phyloP scores from a whole-genome alignment of 2,888 invertebrate species.

The Melinopterus prodromus region DNA sequence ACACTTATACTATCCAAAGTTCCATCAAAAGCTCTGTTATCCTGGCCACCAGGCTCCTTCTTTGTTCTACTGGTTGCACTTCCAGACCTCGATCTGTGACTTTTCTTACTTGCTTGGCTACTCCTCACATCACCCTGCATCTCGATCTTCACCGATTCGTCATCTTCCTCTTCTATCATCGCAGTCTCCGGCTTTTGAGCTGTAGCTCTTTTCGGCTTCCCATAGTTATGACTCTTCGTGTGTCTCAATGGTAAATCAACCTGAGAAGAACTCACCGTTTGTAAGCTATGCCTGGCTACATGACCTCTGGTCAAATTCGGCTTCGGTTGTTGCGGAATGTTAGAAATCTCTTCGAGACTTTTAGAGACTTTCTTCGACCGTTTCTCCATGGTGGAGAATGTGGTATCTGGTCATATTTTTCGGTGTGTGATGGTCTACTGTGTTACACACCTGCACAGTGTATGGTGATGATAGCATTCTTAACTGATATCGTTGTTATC shows the following conservation, averaged over 20 bases:
- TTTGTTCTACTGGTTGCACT: conserved; percentile 28
- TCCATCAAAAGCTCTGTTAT: conserved; percentile 28
- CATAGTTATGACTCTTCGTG: conserved; percentile 45
- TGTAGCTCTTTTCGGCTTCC: conserved; percentile 36
- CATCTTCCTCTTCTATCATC: conserved; percentile 38
- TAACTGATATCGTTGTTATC: conserved; percentile 19
- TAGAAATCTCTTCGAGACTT: conserved; percentile 35
- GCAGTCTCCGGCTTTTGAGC: conserved; percentile 38
- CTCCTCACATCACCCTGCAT: conserved; percentile 24
- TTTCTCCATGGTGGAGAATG: neutral
- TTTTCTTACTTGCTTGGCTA: conserved; percentile 36
- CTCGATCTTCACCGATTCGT: conserved; percentile 19
- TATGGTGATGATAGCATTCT: neutral
- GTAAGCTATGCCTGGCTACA: conserved; percentile 25
- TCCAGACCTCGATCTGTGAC: conserved; percentile 34
- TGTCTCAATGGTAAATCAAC: conserved; percentile 39
- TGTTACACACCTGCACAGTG: neutral
- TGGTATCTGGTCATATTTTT: neutral
- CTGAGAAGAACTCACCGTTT: neutral
- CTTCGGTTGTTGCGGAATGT: conserved; percentile 21
- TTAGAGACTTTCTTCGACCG: conserved; percentile 27
- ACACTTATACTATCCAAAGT: conserved; percentile 31
- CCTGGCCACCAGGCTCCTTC: conserved; percentile 5
- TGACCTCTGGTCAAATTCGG: conserved; percentile 21
- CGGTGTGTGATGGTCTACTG: neutral